These are phyloP conservation scores for Barnardius zonarius DNA, from an alignment of 2,113 vertebrate species.

Conservation along the genomic window DNA sequence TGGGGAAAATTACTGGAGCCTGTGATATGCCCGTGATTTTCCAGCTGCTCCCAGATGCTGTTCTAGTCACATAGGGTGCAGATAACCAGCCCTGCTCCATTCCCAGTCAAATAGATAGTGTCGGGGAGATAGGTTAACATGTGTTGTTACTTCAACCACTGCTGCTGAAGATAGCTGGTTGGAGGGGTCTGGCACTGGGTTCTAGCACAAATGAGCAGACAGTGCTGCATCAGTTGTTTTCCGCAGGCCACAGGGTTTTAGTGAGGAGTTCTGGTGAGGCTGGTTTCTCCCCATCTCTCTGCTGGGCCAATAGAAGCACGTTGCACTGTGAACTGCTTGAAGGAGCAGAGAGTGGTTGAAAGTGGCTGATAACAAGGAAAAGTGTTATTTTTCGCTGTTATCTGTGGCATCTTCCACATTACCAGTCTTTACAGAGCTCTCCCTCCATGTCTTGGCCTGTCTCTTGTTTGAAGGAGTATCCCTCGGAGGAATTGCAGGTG, in stretches of 20 bases:
- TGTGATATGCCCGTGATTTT: not conserved
- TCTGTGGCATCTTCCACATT: not conserved
- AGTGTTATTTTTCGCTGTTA: not conserved
- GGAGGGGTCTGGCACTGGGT: not conserved
- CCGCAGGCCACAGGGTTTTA: not conserved
- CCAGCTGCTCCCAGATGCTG: not conserved
- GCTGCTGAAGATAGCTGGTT: not conserved
- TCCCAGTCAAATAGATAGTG: not conserved
- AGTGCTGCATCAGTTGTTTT: not conserved
- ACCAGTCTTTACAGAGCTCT: not conserved
- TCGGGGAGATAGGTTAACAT: not conserved
- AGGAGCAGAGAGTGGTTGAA: not conserved
- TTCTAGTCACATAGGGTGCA: not conserved
- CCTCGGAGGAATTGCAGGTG: not conserved
- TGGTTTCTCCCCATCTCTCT: not conserved
- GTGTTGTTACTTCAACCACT: not conserved
- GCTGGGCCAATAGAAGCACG: not conserved
- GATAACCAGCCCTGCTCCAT: not conserved
- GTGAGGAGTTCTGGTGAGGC: not conserved
- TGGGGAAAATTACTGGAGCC: not conserved
- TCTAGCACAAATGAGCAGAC: not conserved
- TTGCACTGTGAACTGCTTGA: not conserved
- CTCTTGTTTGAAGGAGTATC: fast-evolving
- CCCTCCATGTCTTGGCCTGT: not conserved
- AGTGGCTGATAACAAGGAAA: not conserved